Evolutionary conservation across 2,797 vertebrate species (phyloP).

Genomic region (Sphaeramia orbicularis): DNA sequence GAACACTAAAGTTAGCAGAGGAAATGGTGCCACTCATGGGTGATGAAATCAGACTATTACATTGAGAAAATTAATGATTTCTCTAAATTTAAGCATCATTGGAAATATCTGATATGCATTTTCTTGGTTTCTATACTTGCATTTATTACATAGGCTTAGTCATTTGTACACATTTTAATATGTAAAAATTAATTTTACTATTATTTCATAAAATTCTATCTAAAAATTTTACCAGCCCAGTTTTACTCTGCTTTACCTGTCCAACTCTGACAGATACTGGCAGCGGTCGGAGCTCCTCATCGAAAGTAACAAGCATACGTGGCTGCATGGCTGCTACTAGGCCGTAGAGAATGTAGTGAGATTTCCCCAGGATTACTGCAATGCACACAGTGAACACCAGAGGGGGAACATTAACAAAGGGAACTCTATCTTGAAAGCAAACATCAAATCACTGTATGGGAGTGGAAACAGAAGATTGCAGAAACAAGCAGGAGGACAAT

Average conservation of each 20-base stretch:
- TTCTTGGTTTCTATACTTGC: no score
- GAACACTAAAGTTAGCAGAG: no score
- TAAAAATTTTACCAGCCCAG: neutral
- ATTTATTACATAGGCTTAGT: no score
- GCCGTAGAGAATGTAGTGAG: conserved; percentile 96
- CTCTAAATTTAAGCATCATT: no score
- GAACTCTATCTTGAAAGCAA: neutral
- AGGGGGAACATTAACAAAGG: conserved; percentile 16
- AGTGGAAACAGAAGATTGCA: neutral
- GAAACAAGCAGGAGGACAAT: conserved; percentile 20
- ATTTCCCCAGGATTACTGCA: conserved; percentile 96
- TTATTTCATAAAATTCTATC: no score
- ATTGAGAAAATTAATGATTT: no score
- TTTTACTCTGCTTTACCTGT: conserved; percentile 85
- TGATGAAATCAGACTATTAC: no score
- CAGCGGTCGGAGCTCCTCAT: conserved; percentile 94
- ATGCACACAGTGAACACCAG: conserved; percentile 49
- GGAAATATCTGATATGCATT: no score
- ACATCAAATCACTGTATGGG: neutral
- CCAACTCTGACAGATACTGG: conserved; percentile 96
- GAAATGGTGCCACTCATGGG: no score
- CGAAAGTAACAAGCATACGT: conserved; percentile 97
- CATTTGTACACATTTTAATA: no score
- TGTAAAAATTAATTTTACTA: no score
- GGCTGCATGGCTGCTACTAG: conserved; percentile 98